Evolutionary conservation across 2,797 vertebrate genomes (phyloP).

Genomic region (Danio tinwini): DNA sequence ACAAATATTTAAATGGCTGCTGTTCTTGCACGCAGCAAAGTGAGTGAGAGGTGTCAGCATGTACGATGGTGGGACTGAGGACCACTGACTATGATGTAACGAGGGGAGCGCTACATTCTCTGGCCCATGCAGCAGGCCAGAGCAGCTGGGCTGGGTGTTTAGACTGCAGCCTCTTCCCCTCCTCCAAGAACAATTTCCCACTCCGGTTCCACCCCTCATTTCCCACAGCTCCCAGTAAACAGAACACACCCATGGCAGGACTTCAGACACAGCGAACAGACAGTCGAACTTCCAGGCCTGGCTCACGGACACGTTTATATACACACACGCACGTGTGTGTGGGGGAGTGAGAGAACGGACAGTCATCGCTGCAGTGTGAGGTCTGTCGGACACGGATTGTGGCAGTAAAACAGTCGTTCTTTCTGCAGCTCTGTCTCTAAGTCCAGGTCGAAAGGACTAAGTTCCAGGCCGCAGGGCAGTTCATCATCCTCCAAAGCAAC

Average conservation of each 20-base stretch:
- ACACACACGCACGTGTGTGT: constrained; percentile 30
- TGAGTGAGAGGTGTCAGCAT: constrained; percentile 48
- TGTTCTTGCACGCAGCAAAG: constrained; percentile 32
- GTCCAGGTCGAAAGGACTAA: background rate
- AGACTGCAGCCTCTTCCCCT: constrained; percentile 56
- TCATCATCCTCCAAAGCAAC: constrained; percentile 48
- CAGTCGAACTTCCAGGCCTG: constrained; percentile 51
- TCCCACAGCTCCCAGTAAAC: constrained; percentile 66
- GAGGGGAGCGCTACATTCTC: constrained; percentile 43
- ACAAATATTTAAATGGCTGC: constrained; percentile 49
- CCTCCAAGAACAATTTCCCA: constrained; percentile 58
- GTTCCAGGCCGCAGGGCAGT: constrained; percentile 26
- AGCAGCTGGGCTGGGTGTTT: constrained; percentile 66
- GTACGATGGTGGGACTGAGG: constrained; percentile 31
- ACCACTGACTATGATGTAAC: constrained; percentile 50
- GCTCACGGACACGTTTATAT: constrained; percentile 28
- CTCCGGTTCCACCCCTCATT: constrained; percentile 62
- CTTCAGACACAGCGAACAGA: constrained; percentile 59
- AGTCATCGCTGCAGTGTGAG: constrained; percentile 56
- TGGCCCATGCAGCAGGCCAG: constrained; percentile 45
- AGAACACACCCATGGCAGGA: constrained; percentile 66
- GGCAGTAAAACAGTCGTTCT: constrained; percentile 48
- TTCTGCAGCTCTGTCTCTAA: constrained; percentile 25
- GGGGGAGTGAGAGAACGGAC: constrained; percentile 40
- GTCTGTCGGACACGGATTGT: constrained; percentile 47